phyloP scores from a whole-genome alignment of 2,113 vertebrate genomes.

The Aphelocoma coerulescens region DNA sequence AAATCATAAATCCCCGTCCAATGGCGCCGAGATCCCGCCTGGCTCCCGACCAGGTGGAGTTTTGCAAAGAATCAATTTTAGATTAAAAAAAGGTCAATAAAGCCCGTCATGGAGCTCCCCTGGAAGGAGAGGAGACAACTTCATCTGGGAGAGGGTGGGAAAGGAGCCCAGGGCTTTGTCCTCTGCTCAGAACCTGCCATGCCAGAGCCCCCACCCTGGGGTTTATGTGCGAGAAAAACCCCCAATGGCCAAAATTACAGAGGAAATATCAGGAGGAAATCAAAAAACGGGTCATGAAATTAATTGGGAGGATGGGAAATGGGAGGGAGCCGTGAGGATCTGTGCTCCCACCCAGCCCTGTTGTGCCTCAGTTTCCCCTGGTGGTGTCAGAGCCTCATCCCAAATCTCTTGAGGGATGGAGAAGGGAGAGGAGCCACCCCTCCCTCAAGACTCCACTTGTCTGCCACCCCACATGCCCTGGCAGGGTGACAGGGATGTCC shows the following conservation, averaged over 20 bases:
- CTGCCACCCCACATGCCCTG: neutral
- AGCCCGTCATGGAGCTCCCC: neutral
- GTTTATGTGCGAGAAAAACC: neutral
- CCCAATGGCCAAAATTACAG: neutral
- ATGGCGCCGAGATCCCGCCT: accelerated
- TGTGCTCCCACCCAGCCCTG: neutral
- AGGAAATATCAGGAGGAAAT: neutral
- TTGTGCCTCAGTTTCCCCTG: neutral
- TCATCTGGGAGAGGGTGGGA: neutral
- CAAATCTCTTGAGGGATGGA: neutral
- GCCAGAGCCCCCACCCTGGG: neutral
- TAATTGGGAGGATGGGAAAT: neutral
- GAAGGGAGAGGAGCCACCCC: neutral
- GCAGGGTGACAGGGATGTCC: neutral
- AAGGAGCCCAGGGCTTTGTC: neutral
- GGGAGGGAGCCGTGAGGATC: neutral
- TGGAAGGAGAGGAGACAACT: neutral
- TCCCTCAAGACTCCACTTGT: accelerated
- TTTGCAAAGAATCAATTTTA: constrained; percentile 16
- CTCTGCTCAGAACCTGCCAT: neutral
- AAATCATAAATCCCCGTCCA: neutral
- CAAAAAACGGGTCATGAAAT: accelerated
- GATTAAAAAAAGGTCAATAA: constrained; percentile 35
- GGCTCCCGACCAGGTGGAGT: neutral
- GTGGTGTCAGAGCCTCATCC: neutral